phyloP scores from a whole-genome alignment of 2,888 invertebrate species.

The Altica lythri region DNA sequence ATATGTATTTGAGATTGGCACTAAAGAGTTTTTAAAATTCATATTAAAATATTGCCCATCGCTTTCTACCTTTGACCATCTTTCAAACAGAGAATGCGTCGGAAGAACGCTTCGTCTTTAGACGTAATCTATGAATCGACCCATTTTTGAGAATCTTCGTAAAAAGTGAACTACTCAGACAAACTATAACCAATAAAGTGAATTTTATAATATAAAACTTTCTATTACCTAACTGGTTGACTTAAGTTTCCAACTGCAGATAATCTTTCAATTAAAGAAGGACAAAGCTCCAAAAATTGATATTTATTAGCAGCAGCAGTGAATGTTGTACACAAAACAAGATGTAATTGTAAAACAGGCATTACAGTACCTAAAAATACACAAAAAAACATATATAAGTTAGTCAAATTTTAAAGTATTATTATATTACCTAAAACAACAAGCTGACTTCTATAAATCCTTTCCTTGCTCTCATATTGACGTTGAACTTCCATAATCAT shows the following conservation, averaged over 20 bases:
- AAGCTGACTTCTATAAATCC: constrained; percentile 54
- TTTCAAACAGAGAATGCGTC: no score
- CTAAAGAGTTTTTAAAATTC: no score
- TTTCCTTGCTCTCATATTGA: constrained; percentile 62
- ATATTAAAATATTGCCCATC: no score
- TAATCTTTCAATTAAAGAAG: constrained; percentile 69
- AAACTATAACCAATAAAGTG: background rate
- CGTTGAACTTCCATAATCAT: constrained; percentile 71
- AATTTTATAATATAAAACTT: background rate
- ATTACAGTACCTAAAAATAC: constrained; percentile 62
- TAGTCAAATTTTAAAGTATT: background rate
- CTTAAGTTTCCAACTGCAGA: constrained; percentile 68
- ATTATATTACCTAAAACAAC: constrained; percentile 48
- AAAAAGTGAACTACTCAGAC: no score
- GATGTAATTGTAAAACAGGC: constrained; percentile 71
- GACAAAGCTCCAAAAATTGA: constrained; percentile 73
- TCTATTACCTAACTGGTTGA: constrained; percentile 62
- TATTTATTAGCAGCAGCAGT: constrained; percentile 73
- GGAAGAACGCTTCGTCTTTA: no score
- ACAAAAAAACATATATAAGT: constrained; percentile 3
- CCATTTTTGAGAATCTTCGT: no score
- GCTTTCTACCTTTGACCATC: no score
- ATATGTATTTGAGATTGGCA: no score
- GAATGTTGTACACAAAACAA: constrained; percentile 73
- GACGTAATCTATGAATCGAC: no score